Conservation (phyloP, 2,888 invertebrate genomes). For the Hybos culiciformis region DNA sequence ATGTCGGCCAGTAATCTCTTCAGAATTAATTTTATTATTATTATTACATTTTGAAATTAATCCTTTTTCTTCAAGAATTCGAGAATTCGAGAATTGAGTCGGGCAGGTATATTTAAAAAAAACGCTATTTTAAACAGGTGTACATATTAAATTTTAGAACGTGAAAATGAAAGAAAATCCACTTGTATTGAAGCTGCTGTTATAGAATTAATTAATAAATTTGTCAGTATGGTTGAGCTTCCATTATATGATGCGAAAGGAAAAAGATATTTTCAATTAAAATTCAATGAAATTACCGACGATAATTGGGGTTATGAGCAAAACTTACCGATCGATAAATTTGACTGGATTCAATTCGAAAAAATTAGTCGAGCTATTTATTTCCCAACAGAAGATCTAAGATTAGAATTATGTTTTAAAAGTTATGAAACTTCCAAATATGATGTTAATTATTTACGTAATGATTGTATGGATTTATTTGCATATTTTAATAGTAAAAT, state of each 20-base stretch:
- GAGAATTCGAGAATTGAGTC: background rate
- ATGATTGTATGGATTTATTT: conserved; percentile 68
- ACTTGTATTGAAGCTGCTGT: conserved; percentile 61
- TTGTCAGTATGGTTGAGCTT: conserved; percentile 41
- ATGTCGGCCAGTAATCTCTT: no score
- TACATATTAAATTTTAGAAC: conserved; percentile 21
- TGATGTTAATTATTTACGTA: conserved; percentile 46
- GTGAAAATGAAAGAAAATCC: conserved; percentile 44
- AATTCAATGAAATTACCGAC: conserved; percentile 41
- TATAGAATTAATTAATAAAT: conserved; percentile 62
- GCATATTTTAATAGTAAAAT: conserved; percentile 65
- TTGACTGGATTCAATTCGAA: conserved; percentile 32
- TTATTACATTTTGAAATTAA: background rate
- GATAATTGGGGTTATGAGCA: conserved; percentile 33
- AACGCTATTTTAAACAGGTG: background rate
- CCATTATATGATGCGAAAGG: conserved; percentile 38
- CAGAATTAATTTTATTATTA: background rate
- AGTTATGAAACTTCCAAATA: conserved; percentile 49
- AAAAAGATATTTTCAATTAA: conserved; percentile 44
- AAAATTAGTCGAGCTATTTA: conserved; percentile 30
- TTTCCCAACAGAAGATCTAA: conserved; percentile 24
- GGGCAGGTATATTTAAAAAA: background rate
- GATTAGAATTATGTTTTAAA: conserved; percentile 35
- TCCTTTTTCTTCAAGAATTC: background rate
- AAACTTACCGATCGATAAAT: conserved; percentile 29